These are phyloP conservation scores for Nyctibius bracteatus DNA, from an alignment of 2,113 vertebrate species.

Conservation along the genomic window DNA sequence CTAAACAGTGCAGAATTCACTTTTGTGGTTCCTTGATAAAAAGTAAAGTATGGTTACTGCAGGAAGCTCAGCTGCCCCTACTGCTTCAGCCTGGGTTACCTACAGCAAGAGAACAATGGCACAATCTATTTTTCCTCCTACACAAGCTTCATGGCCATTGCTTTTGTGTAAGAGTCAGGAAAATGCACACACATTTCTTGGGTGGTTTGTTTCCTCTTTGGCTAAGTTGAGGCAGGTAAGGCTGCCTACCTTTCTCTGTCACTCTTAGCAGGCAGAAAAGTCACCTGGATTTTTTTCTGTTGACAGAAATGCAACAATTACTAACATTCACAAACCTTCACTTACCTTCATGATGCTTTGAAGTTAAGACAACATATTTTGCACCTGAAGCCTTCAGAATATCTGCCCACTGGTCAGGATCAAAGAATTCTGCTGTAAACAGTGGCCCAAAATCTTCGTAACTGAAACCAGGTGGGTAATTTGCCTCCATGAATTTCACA, in stretches of 20 bases:
- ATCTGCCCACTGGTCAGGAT: slow-evolving; percentile 85
- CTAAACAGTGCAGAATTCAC: background rate
- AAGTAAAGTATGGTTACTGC: background rate
- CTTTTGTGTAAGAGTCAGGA: background rate
- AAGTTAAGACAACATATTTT: slow-evolving; percentile 93
- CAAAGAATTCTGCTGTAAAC: slow-evolving; percentile 91
- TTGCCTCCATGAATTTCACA: slow-evolving; percentile 87
- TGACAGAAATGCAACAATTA: background rate
- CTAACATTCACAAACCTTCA: background rate
- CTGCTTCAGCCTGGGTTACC: background rate
- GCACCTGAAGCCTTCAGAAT: slow-evolving; percentile 88
- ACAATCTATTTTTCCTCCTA: background rate
- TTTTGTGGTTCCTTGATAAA: background rate
- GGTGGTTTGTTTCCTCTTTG: background rate
- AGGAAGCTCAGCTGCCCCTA: background rate
- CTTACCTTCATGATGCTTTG: slow-evolving; percentile 98
- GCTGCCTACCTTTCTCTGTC: background rate
- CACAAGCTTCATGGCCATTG: background rate
- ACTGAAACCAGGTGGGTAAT: slow-evolving; percentile 87
- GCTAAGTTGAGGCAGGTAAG: background rate
- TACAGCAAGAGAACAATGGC: background rate
- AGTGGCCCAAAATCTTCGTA: slow-evolving; percentile 89
- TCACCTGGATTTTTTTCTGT: background rate
- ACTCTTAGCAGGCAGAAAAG: background rate
- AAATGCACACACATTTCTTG: background rate